Percentiles rank a stretch among this genome's conserved stretches.
Evolutionary conservation across 2,888 invertebrate genomes (phyloP).

Genomic region (Clivina fossor): DNA sequence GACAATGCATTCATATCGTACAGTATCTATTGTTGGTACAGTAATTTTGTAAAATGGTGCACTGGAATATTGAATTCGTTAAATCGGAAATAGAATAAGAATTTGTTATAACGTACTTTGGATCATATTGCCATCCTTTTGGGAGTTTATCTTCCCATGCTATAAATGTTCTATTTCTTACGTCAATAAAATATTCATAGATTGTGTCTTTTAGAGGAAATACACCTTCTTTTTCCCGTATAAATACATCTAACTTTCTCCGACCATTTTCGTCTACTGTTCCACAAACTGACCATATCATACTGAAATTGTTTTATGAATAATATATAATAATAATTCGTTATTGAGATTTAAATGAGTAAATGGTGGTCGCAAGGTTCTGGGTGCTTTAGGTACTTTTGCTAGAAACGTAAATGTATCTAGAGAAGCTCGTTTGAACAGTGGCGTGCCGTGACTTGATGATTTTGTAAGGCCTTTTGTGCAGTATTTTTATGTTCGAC

Average conservation of each 20-base stretch:
- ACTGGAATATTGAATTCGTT: no score
- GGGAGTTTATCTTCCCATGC: constrained; percentile 81
- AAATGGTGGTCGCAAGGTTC: no score
- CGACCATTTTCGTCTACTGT: constrained; percentile 79
- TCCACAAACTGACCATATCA: constrained; percentile 85
- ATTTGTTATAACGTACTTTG: constrained; percentile 44
- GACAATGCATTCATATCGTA: constrained; percentile 78
- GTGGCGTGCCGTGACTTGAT: no score
- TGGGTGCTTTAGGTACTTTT: no score
- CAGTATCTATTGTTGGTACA: constrained; percentile 85
- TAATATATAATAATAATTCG: no score
- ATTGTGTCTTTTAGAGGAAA: constrained; percentile 87
- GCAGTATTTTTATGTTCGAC: no score
- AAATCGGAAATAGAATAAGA: constrained; percentile 21
- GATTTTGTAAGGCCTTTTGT: no score
- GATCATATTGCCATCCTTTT: constrained; percentile 71
- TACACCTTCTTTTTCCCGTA: constrained; percentile 75
- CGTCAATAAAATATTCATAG: constrained; percentile 88
- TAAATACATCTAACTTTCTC: constrained; percentile 74
- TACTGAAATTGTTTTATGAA: no score
- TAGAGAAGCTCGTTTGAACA: no score
- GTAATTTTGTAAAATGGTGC: constrained; percentile 79
- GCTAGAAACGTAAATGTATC: no score
- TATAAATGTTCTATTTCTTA: constrained; percentile 65
- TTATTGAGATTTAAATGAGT: no score